Evolutionary conservation across 1,140 invertebrate species (phyloP), one percentile per base, ranked within the genome.

Genomic region (Drosophila mojavensis): DNA sequence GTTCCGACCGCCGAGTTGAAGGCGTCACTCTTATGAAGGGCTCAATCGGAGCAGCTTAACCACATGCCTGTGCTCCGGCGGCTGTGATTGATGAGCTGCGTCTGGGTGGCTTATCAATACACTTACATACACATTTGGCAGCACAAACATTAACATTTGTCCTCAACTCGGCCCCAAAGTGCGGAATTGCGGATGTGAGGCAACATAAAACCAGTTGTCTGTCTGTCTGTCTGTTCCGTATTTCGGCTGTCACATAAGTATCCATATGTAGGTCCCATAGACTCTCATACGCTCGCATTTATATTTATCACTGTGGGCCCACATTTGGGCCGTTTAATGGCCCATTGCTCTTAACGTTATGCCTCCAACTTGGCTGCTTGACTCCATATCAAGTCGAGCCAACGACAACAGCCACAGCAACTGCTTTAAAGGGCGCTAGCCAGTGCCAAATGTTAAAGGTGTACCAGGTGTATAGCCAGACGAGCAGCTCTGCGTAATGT

Each of bases 261-360:
- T 67, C 26, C 39, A 67, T 66, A 43, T 45, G 20, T 17, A 20
- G 36, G 47, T 4, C 17, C 24, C 30, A 26, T 11, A 24, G 5
- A 24, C 62, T 53, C 48, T 11, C 48, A 20, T 33, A 20, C 17
- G 54, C 33, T 53, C 15, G 50, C 58, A 54, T 64, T 60, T 75
- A 30, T 71, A 53, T 36, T 48, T 51, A 74, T 73, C 60, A 59
- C 58, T 50, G 64, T 54, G 36, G 45, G 55, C 66, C 43, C 59
- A 65, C 72, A 56, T 75, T 78, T 75, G 28, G 30, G 67, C 56
- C 76, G 51, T 78, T 78, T 71, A 71, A 75, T 75, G 73, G 73
- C 50, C 73, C 76, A 78, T 78, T 71, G 51, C 67, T 62, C 74
- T 63, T 71, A 58, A 71, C 63, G 47, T 65, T 56, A 71, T 71